Percentiles rank a stretch among this genome's conserved stretches.
These are phyloP conservation scores for Tapirus terrestris DNA, from an alignment of 2,113 vertebrate genomes.

Conservation along the genomic window DNA sequence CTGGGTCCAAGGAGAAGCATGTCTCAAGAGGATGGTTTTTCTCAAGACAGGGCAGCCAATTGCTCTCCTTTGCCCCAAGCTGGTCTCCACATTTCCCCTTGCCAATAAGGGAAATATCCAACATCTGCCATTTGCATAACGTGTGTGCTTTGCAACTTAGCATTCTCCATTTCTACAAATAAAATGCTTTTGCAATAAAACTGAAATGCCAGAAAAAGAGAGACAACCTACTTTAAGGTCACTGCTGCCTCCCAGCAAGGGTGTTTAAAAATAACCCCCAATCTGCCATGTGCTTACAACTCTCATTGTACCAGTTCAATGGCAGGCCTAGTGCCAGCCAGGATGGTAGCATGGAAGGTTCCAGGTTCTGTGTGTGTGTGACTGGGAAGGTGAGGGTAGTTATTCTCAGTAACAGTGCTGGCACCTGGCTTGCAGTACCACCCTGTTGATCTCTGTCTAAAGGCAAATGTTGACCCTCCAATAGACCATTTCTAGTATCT, in stretches of 20 bases:
- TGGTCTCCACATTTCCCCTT: not conserved
- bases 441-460: not conserved
- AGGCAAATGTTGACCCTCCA: not conserved
- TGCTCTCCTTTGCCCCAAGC: not conserved
- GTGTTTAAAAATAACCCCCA: slow-evolving; percentile 81
- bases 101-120: not conserved
- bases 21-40: not conserved
- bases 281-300: slow-evolving; percentile 64
- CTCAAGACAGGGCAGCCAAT: not conserved
- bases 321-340: not conserved
- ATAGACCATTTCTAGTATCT: not conserved
- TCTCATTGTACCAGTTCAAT: not conserved
- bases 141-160: not conserved
- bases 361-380: not conserved
- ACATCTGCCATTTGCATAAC: slow-evolving; percentile 38
- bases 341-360: not conserved
- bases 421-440: not conserved
- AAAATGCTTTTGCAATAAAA: slow-evolving; percentile 72
- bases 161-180: slow-evolving; percentile 67
- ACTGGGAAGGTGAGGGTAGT: not conserved
- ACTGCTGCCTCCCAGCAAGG: slow-evolving; percentile 76
- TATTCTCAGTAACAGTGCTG: not conserved
- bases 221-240: slow-evolving; percentile 81
- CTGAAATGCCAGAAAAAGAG: slow-evolving; percentile 70
- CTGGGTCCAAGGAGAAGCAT: fast-evolving